phyloP scores from a whole-genome alignment of 2,113 vertebrate genomes.

The Gambusia holbrooki region DNA sequence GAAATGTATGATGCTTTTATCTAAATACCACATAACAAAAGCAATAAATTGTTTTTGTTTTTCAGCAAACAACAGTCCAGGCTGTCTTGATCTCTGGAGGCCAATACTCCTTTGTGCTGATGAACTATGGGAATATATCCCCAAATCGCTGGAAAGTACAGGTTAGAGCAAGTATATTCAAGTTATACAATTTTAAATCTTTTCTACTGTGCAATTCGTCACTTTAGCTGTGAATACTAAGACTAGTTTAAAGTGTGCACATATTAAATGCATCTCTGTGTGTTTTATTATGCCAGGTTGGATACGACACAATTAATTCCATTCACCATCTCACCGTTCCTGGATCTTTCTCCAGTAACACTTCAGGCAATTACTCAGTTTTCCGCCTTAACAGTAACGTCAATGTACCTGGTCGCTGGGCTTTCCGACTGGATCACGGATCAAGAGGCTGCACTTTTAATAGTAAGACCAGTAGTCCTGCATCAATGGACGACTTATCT shows the following conservation, averaged over 20 bases:
- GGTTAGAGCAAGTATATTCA: conserved; percentile 35
- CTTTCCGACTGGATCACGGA: conserved; percentile 44
- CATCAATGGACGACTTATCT: too few relatives aligned
- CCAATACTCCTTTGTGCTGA: conserved; percentile 59
- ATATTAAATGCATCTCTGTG: neutral
- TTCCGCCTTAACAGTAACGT: conserved; percentile 53
- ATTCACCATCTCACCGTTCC: conserved; percentile 36
- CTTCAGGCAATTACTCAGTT: neutral
- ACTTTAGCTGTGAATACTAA: neutral
- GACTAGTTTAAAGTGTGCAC: neutral
- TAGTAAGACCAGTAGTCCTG: neutral
- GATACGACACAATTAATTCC: conserved; percentile 60
- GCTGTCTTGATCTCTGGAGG: conserved; percentile 64
- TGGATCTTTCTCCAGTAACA: conserved; percentile 24
- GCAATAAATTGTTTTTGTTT: neutral
- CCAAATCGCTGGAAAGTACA: rapidly evolving
- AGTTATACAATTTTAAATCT: too few relatives aligned
- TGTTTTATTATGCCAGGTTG: conserved; percentile 48
- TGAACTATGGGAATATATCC: conserved; percentile 70
- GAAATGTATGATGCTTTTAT: too few relatives aligned
- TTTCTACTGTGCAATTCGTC: neutral
- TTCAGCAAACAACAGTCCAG: conserved; percentile 64
- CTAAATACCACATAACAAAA: too few relatives aligned
- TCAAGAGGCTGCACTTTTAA: conserved; percentile 38
- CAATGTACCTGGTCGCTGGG: conserved; percentile 56